A percentile compares a stretch with the other conserved stretches of the same genome.
Conservation (phyloP, 1,140 invertebrate genomes). For the Calliphora vicina region DNA sequence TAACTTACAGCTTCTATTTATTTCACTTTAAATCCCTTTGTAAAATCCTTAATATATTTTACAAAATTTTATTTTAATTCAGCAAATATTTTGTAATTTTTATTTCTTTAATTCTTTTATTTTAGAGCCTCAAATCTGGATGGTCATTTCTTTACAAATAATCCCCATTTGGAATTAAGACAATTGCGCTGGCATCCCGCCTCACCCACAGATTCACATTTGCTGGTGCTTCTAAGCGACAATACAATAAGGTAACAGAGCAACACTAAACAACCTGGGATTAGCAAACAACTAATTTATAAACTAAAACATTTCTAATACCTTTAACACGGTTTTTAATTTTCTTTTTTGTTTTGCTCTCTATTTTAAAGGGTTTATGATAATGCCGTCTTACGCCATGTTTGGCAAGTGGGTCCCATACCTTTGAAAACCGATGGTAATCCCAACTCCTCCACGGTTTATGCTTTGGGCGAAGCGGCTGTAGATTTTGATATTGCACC, state of each 20-base stretch:
- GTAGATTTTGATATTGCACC: constrained; percentile 86
- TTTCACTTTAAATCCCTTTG: too few species aligned
- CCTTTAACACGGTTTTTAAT: background rate
- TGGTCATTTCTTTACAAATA: constrained; percentile 68
- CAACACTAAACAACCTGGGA: background rate
- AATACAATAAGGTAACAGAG: constrained; percentile 77
- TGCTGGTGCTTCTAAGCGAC: constrained; percentile 82
- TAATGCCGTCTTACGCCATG: constrained; percentile 54
- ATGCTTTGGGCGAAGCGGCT: constrained; percentile 79
- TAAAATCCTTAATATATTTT: background rate
- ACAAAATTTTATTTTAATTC: background rate
- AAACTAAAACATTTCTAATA: background rate
- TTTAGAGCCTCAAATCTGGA: constrained; percentile 70
- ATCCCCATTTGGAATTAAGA: constrained; percentile 69
- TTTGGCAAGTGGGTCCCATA: constrained; percentile 60
- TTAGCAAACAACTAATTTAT: constrained; percentile 3
- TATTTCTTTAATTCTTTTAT: constrained; percentile 41
- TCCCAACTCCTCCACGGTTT: constrained; percentile 57
- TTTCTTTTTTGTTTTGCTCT: background rate
- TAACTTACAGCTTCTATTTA: too few species aligned
- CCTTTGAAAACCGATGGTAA: constrained; percentile 25
- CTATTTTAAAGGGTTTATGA: constrained; percentile 64
- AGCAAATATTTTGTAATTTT: constrained; percentile 12
- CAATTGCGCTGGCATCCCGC: constrained; percentile 84
- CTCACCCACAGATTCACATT: constrained; percentile 76